These are phyloP conservation scores for Caenorhabditis plicata DNA, from an alignment of 2,888 invertebrate species.

Conservation along the genomic window DNA sequence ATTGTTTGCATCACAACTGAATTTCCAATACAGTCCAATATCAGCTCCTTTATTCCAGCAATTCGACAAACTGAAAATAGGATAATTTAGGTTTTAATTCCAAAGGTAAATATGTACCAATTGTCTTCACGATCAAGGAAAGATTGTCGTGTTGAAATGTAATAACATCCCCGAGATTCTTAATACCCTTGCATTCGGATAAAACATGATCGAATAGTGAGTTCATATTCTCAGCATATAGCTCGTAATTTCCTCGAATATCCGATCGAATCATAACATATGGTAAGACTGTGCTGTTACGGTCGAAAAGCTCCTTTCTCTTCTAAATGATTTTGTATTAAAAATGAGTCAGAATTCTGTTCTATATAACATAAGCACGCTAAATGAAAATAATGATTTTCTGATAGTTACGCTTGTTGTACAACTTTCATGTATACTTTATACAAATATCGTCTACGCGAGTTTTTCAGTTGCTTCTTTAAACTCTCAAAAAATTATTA, in stretches of 20 bases:
- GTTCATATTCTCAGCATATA: slow-evolving; percentile 19
- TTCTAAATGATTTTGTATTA: slow-evolving; percentile 1
- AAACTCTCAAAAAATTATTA: too few species aligned
- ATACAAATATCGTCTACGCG: too few species aligned
- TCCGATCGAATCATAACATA: slow-evolving; percentile 23
- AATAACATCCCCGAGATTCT: slow-evolving; percentile 6
- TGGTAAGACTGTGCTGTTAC: slow-evolving; percentile 5
- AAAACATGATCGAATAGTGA: slow-evolving; percentile 6
- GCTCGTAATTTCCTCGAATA: slow-evolving; percentile 16
- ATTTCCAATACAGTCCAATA: slow-evolving; percentile 16
- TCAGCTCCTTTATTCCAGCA: slow-evolving; percentile 18
- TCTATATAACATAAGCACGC: too few species aligned
- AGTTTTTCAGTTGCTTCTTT: too few species aligned
- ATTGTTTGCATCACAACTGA: slow-evolving; percentile 10
- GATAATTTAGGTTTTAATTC: neutral
- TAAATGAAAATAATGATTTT: too few species aligned
- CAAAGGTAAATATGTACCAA: neutral
- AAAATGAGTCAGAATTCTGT: neutral
- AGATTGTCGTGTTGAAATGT: slow-evolving; percentile 9
- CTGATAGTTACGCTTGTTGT: too few species aligned
- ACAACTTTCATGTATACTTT: too few species aligned
- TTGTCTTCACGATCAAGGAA: slow-evolving; percentile 3
- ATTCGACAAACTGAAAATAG: slow-evolving; percentile 19
- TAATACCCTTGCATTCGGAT: neutral
- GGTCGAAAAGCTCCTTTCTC: neutral